Evolutionary conservation across 2,888 invertebrate species (phyloP).

Genomic region (Tachina lurida): DNA sequence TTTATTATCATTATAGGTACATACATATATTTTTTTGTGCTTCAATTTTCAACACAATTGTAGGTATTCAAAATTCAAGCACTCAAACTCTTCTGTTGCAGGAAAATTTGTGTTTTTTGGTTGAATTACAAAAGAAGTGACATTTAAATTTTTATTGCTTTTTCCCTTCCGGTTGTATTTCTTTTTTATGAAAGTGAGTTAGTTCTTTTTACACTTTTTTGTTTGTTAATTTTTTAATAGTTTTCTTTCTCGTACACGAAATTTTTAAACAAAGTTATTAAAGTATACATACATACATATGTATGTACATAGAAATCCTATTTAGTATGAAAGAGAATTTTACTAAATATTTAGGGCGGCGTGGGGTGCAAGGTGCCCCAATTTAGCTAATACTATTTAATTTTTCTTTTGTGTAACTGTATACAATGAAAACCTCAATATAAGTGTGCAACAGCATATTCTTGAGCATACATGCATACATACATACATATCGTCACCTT

Average conservation of each 20-base stretch:
- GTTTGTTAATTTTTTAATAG: constrained; percentile 24
- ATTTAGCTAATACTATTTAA: background rate
- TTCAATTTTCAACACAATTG: constrained; percentile 36
- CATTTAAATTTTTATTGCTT: constrained; percentile 71
- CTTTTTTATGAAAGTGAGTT: constrained; percentile 25
- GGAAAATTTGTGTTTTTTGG: constrained; percentile 6
- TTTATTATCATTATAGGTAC: constrained; percentile 5
- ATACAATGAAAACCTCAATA: background rate
- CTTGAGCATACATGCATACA: too few species aligned
- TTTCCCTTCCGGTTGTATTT: constrained; percentile 67
- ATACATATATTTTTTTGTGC: background rate
- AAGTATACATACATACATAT: background rate
- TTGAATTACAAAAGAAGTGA: constrained; percentile 54
- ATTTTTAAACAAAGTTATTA: constrained; percentile 9
- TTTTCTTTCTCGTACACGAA: constrained; percentile 7
- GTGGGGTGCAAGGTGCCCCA: background rate
- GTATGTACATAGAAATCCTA: too few species aligned
- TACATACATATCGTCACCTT: too few species aligned
- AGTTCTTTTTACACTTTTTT: constrained; percentile 29
- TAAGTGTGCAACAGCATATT: too few species aligned
- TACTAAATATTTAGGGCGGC: background rate
- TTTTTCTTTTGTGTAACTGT: background rate
- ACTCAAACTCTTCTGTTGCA: constrained; percentile 7
- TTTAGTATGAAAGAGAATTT: constrained; percentile 11
- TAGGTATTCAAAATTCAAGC: constrained; percentile 49